These are phyloP conservation scores for Leptinotarsa haldemani DNA, from an alignment of 2,888 invertebrate species.

Conservation along the genomic window DNA sequence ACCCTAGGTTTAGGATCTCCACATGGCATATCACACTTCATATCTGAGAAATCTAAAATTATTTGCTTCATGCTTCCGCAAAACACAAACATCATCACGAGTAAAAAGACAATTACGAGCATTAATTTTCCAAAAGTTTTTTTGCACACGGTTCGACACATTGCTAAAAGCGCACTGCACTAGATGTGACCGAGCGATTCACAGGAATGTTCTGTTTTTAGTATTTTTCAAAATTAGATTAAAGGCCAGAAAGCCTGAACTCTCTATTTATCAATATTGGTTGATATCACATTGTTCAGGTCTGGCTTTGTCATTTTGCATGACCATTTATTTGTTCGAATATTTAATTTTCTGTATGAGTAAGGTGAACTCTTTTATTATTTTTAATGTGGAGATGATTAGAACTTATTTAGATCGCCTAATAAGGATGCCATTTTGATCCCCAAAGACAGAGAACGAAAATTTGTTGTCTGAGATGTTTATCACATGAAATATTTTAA, in stretches of 20 bases:
- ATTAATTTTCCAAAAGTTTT: background rate
- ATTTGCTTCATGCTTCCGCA: background rate
- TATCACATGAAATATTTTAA: too few species aligned
- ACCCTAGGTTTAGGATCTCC: constrained; percentile 13
- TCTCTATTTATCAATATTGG: background rate
- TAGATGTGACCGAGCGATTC: background rate
- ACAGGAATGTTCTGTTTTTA: background rate
- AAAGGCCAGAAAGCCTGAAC: constrained; percentile 13
- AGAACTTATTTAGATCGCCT: too few species aligned
- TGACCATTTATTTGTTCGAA: too few species aligned
- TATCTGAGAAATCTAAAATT: background rate
- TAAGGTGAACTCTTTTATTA: too few species aligned
- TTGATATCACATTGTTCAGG: too few species aligned
- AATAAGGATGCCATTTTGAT: too few species aligned
- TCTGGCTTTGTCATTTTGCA: too few species aligned
- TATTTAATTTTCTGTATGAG: too few species aligned
- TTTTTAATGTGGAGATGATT: too few species aligned
- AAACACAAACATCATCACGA: background rate
- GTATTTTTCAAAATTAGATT: constrained; percentile 17
- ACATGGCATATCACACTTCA: background rate
- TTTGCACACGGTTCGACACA: constrained; percentile 10
- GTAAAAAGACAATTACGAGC: background rate
- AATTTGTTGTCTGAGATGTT: too few species aligned
- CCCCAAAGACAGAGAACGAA: too few species aligned
- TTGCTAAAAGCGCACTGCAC: background rate